phyloP scores from a whole-genome alignment of 1,140 invertebrate species.

The Neotoxoptera formosana region DNA sequence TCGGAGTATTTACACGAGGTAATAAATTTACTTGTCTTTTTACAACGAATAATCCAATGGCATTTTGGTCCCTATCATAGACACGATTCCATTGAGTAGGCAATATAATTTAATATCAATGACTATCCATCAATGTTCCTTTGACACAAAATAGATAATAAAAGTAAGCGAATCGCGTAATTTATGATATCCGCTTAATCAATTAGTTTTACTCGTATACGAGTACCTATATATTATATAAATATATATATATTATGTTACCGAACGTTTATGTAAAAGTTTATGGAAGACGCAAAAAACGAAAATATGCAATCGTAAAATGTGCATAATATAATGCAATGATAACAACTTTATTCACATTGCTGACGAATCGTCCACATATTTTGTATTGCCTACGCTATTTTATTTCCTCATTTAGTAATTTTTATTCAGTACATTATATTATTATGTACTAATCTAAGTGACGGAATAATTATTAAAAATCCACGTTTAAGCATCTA shows the following conservation, averaged over 20 bases:
- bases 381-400: not conserved
- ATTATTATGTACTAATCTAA: not conserved
- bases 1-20: constrained; percentile 12
- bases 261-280: constrained; percentile 9
- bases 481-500: not conserved
- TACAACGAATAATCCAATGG: constrained; percentile 42
- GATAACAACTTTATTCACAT: not conserved
- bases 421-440: not conserved
- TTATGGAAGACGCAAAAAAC: not conserved
- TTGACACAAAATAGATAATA: constrained; percentile 49
- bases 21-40: constrained; percentile 47
- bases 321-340: not conserved
- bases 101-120: constrained; percentile 38
- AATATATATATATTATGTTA: not conserved
- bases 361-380: not conserved
- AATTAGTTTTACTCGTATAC: constrained; percentile 6
- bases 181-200: constrained; percentile 19
- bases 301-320: not conserved
- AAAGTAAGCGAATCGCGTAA: not conserved
- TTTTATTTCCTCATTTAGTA: not conserved
- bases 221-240: not conserved
- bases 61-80: constrained; percentile 34
- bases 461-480: not conserved
- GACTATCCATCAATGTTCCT: constrained; percentile 35
- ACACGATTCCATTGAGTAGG: constrained; percentile 43